phyloP scores from a whole-genome alignment of 1,140 invertebrate genomes.

The Lanistes nyassanus region DNA sequence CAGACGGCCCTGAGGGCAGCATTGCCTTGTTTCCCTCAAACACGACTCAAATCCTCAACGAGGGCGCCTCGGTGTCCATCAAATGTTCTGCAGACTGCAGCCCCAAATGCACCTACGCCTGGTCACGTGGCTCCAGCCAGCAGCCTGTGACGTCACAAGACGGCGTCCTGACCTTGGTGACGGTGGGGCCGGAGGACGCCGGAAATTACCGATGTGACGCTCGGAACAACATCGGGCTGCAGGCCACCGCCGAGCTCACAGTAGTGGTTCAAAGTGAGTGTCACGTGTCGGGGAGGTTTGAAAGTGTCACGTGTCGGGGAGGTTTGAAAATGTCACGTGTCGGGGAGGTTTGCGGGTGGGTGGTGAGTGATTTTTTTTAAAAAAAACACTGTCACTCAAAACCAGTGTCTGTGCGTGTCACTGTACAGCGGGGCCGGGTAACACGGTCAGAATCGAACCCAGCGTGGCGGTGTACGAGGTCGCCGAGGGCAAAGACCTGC shows the following conservation, averaged over 20 bases:
- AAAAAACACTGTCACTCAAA: background rate
- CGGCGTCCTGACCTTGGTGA: slow-evolving; percentile 26
- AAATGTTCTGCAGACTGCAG: slow-evolving; percentile 28
- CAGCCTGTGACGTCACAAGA: background rate
- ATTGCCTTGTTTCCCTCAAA: slow-evolving; percentile 16
- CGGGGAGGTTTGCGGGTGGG: no score
- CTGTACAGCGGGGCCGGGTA: slow-evolving; percentile 22
- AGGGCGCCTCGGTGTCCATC: slow-evolving; percentile 24
- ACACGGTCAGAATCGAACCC: slow-evolving; percentile 26
- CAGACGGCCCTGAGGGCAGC: slow-evolving; percentile 18
- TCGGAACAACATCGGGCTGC: slow-evolving; percentile 17
- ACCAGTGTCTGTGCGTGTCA: no score
- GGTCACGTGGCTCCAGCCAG: slow-evolving; percentile 14
- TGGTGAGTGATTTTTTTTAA: background rate
- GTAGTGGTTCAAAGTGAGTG: slow-evolving; percentile 19
- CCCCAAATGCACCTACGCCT: slow-evolving; percentile 14
- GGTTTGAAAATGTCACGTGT: background rate
- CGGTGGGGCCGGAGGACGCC: slow-evolving; percentile 17
- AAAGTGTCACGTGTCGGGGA: background rate
- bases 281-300: no score
- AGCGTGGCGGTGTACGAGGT: slow-evolving; percentile 14
- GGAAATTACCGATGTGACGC: slow-evolving; percentile 29
- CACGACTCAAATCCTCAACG: slow-evolving; percentile 21
- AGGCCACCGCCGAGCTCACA: background rate
- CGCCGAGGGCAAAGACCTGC: slow-evolving; percentile 22